A percentile compares a stretch with the other conserved stretches of the same genome.
Evolutionary conservation across 2,797 vertebrate genomes (phyloP).

Genomic region (Cuniculus paca): DNA sequence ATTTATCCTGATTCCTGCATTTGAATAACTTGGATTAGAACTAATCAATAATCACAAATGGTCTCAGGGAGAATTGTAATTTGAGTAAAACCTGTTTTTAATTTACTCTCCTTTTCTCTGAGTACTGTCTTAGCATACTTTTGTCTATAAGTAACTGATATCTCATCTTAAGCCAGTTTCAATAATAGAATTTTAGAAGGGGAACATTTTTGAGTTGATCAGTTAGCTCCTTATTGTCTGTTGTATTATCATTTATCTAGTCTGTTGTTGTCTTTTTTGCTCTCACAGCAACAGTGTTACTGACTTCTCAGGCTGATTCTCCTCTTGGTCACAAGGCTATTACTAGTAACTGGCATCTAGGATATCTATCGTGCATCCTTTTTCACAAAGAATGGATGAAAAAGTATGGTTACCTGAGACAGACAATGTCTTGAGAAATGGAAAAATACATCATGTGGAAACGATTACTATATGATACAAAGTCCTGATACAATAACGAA

Average conservation of each 20-base stretch:
- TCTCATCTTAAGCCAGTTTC: not conserved
- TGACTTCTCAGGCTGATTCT: not conserved
- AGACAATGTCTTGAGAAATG: not conserved
- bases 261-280: not conserved
- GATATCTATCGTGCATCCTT: not conserved
- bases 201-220: not conserved
- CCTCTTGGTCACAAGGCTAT: not conserved
- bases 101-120: not conserved
- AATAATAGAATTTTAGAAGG: conserved; percentile 8
- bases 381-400: not conserved
- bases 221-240: not conserved
- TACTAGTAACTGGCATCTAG: not conserved
- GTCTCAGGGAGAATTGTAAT: not conserved
- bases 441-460: not conserved
- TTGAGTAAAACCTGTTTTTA: conserved; percentile 23
- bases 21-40: not conserved
- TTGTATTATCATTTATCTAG: not conserved
- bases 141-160: not conserved
- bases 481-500: conserved; percentile 17
- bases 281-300: not conserved
- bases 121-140: not conserved
- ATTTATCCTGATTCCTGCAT: not conserved
- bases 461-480: not conserved
- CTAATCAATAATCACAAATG: not conserved
- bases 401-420: not conserved